Percentiles rank a stretch among this genome's conserved stretches.
These are phyloP conservation scores for Toxostoma redivivum DNA, from an alignment of 2,113 vertebrate genomes.

Conservation along the genomic window DNA sequence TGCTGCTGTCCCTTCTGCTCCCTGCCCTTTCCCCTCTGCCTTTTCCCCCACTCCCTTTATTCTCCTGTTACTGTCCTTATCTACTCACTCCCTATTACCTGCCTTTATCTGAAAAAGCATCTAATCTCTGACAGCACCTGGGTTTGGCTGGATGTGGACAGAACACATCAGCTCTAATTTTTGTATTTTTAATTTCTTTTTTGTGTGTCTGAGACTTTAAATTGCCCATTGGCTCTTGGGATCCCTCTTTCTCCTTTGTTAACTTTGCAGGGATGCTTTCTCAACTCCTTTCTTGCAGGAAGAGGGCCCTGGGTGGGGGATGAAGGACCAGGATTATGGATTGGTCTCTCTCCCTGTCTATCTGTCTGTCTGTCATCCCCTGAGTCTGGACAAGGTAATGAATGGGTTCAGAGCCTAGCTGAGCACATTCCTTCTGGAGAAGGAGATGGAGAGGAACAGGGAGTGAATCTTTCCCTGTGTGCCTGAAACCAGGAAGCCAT, in stretches of 20 bases:
- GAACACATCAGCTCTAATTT: neutral
- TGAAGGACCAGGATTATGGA: neutral
- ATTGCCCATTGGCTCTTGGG: neutral
- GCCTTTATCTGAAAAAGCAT: constrained; percentile 4
- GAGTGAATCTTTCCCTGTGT: neutral
- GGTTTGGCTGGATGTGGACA: neutral
- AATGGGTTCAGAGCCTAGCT: neutral
- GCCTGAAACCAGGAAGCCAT: neutral
- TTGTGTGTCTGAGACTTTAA: neutral
- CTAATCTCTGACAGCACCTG: constrained; percentile 41
- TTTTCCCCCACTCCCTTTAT: neutral
- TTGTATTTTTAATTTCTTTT: neutral
- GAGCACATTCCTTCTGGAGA: neutral
- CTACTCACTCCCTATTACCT: neutral
- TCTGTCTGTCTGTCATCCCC: neutral
- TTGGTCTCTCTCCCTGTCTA: neutral
- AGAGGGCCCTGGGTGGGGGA: accelerated
- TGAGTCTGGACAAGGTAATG: neutral
- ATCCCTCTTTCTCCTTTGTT: neutral
- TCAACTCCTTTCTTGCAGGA: neutral
- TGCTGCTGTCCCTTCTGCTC: neutral
- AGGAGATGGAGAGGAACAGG: neutral
- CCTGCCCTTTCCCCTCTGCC: neutral
- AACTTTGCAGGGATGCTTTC: neutral
- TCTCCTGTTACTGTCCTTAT: constrained; percentile 6